A percentile compares a stretch with the other conserved stretches of the same genome.
phyloP scores from a whole-genome alignment of 2,797 vertebrate genomes.

The Ctenosaura bakeri region DNA sequence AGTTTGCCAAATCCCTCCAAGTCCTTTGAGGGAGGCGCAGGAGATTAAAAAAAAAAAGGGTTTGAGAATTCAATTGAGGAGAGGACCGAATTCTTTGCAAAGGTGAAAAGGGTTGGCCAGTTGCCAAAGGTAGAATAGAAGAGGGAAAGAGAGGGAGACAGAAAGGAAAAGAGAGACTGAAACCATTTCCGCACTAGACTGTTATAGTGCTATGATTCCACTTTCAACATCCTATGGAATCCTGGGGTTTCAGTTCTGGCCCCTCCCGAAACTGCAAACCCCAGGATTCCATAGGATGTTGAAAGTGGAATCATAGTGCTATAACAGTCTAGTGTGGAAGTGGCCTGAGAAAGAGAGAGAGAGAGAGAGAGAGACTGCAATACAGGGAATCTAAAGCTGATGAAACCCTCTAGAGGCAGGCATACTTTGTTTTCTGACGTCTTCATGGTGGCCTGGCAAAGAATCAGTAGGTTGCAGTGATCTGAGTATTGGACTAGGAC shows the following conservation, averaged over 20 bases:
- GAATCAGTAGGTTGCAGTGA: too few species aligned
- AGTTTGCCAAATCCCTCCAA: background rate
- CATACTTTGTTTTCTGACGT: background rate
- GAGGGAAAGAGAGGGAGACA: background rate
- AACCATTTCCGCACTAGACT: too few species aligned
- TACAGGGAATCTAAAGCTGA: background rate
- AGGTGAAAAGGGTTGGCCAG: constrained; percentile 12
- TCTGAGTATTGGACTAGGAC: too few species aligned
- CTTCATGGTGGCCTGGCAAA: background rate
- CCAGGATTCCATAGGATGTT: too few species aligned
- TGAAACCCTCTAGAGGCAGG: background rate
- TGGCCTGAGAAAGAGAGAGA: too few species aligned
- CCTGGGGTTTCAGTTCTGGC: too few species aligned
- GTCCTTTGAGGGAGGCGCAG: background rate
- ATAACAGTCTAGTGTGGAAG: too few species aligned
- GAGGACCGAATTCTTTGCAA: constrained; percentile 12
- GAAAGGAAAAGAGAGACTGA: too few species aligned
- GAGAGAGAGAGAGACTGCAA: constrained; percentile 5
- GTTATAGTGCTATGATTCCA: too few species aligned
- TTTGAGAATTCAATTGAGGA: background rate
- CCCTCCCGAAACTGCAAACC: too few species aligned
- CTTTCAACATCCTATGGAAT: too few species aligned
- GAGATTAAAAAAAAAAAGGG: background rate
- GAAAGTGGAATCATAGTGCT: too few species aligned
- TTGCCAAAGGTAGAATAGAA: background rate